Conservation (phyloP, 1,140 invertebrate genomes). For the Vollenhovia emeryi region DNA sequence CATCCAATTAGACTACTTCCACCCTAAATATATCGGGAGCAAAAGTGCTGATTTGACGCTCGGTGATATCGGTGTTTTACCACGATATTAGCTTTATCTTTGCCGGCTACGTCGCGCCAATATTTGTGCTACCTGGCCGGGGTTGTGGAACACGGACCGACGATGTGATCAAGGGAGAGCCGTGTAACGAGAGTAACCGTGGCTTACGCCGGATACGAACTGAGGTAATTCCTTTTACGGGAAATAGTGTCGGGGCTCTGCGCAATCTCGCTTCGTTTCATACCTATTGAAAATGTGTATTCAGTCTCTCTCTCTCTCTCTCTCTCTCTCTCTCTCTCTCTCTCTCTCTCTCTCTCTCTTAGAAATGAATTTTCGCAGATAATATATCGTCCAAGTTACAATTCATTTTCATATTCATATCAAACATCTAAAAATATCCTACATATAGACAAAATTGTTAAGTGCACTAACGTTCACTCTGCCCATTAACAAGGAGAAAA, state of each 20-base stretch:
- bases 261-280: slow-evolving; percentile 47
- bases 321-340: slow-evolving; percentile 30
- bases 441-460: background rate
- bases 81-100: slow-evolving; percentile 30
- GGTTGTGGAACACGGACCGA: slow-evolving; percentile 19
- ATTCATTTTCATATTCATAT: background rate
- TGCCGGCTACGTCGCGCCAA: slow-evolving; percentile 18
- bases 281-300: slow-evolving; percentile 42
- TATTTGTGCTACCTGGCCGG: slow-evolving; percentile 44
- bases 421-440: background rate
- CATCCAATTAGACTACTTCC: background rate
- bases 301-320: slow-evolving; percentile 21
- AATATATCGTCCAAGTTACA: background rate
- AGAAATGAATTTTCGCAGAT: slow-evolving; percentile 16
- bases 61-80: slow-evolving; percentile 13
- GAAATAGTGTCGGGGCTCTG: slow-evolving; percentile 16
- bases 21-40: background rate
- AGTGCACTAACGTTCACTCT: background rate
- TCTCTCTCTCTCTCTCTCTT: slow-evolving; percentile 27
- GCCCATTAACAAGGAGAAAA: background rate
- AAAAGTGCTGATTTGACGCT: slow-evolving; percentile 14
- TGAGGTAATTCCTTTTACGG: slow-evolving; percentile 45
- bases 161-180: slow-evolving; percentile 39
- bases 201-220: slow-evolving; percentile 34
- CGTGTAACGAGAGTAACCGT: slow-evolving; percentile 38